Evolutionary conservation across 2,888 invertebrate species (phyloP).

Genomic region (Mechanitis messenoides): DNA sequence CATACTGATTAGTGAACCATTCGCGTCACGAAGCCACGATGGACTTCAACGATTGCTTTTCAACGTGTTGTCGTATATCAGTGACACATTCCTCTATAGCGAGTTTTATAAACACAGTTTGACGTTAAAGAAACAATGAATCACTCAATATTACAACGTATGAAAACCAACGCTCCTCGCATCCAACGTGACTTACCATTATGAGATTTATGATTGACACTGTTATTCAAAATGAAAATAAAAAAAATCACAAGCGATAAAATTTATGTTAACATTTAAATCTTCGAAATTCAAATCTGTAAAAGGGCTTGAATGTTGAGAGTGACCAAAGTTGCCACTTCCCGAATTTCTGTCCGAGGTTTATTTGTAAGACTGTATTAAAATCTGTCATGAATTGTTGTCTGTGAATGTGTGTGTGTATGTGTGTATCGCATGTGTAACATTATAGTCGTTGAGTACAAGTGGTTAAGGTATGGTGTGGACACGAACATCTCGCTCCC

Average conservation of each 20-base stretch:
- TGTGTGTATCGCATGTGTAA: conserved; percentile 29
- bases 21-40: conserved; percentile 54
- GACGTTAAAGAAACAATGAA: conserved; percentile 10
- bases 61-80: conserved; percentile 5
- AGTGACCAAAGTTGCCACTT: conserved; percentile 30
- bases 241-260: conserved; percentile 39
- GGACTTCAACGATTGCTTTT: conserved; percentile 50
- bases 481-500: conserved; percentile 99
- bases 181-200: conserved; percentile 54
- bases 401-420: conserved; percentile 29
- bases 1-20: conserved; percentile 50
- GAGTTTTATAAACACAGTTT: no score
- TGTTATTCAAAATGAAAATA: conserved; percentile 34
- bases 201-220: conserved; percentile 22
- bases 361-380: conserved; percentile 27
- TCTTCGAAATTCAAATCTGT: conserved; percentile 48
- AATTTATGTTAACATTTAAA: conserved; percentile 32
- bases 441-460: conserved; percentile 35
- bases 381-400: not conserved
- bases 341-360: conserved; percentile 27
- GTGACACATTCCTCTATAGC: conserved; percentile 1
- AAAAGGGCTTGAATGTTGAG: conserved; percentile 38
- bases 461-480: conserved; percentile 75
- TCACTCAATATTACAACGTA: conserved; percentile 4
- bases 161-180: conserved; percentile 30